Evolutionary conservation across 2,888 invertebrate genomes (phyloP), one percentile per base, ranked within the genome.

Genomic region (Catocala nupta): DNA sequence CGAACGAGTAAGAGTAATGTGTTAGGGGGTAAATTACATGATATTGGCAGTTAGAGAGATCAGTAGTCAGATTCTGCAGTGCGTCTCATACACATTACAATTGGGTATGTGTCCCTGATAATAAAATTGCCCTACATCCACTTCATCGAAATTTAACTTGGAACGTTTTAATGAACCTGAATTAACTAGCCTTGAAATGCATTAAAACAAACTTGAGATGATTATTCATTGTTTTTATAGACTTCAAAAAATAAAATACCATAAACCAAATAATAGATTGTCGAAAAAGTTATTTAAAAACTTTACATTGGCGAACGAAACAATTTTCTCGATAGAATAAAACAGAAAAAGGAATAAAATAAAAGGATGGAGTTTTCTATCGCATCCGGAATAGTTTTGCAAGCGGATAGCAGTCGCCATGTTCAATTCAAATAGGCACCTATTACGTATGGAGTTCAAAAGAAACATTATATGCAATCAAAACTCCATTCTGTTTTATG

Each of bases 301-400:
- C 58, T 65, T 58, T 51, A 56, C 44, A 44, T n/a, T n/a, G 52
- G 59, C 57, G 83, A 84, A 83, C 84, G 81, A 88, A 89, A 90
- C 87, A 86, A 89, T 89, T 87, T 86, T 81, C 81, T 77, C 84
- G 79, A 87, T 87, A 83, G 86, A 90, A 90, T 88, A 89, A 90
- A 75, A 90, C 88, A 85, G 85, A 89, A 89, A 89, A 88, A 86
- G 84, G 82, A 88, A 90, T 90, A 90, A 90, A 91, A 90, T 92
- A 90, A 90, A 90, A 85, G 87, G 84, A 89, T 90, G 77, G 89
- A 90, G 88, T 89, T 91, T 90, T 88, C 90, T 90, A 89, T 90
- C 86, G 91, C 81, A 89, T 86, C 86, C 89, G 84, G 87, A 87
- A 89, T 89, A 90, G 92, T 92, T 92, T 63, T 91, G 89, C 87